These are phyloP conservation scores for Macaria liturata DNA, from an alignment of 2,888 invertebrate genomes.

Conservation along the genomic window DNA sequence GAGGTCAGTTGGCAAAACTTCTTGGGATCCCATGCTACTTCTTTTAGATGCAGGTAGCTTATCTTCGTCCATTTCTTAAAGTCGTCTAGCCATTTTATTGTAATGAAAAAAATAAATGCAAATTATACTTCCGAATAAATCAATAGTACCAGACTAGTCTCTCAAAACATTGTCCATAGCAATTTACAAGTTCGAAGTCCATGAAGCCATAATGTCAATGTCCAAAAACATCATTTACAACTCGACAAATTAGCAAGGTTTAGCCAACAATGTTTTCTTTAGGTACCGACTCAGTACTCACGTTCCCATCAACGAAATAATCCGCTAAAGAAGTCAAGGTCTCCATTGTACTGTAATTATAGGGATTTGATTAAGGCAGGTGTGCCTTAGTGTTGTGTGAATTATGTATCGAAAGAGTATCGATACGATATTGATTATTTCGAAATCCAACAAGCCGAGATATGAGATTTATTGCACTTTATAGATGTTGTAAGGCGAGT, in stretches of 20 bases:
- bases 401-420: constrained; percentile 7
- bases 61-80: too few relatives aligned
- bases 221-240: constrained; percentile 1
- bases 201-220: constrained; percentile 6
- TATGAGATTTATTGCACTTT: too few relatives aligned
- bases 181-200: background rate
- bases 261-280: constrained; percentile 39
- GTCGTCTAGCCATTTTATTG: too few relatives aligned
- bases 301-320: constrained; percentile 53
- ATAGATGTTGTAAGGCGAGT: too few relatives aligned
- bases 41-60: too few relatives aligned
- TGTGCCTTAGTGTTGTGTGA: constrained; percentile 29
- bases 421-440: background rate
- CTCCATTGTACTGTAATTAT: constrained; percentile 46
- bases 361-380: constrained; percentile 44
- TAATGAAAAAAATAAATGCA: too few relatives aligned
- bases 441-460: too few relatives aligned
- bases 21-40: too few relatives aligned
- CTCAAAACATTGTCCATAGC: constrained; percentile 1
- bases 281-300: constrained; percentile 5
- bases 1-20: too few relatives aligned
- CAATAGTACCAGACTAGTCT: too few relatives aligned
- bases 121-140: too few relatives aligned
- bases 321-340: constrained; percentile 53
- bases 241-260: constrained; percentile 34